A percentile compares a stretch with the other conserved stretches of the same genome.
Conservation (phyloP, 2,113 vertebrate species). For the Solea senegalensis region DNA sequence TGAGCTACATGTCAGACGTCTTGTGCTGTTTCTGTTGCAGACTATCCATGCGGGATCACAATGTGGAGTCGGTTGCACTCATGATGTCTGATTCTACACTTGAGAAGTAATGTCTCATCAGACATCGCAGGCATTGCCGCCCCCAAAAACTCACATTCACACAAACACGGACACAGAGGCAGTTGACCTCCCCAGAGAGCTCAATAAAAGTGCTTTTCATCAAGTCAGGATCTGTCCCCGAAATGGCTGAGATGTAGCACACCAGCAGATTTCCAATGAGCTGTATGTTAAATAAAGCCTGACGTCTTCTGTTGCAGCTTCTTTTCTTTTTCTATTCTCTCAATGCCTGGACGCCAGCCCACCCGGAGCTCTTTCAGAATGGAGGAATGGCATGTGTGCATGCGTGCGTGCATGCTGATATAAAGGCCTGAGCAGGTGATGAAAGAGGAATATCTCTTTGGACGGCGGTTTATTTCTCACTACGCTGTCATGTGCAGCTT, state of each 20-base stretch:
- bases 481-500: slow-evolving; percentile 22
- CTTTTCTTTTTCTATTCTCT: slow-evolving; percentile 57
- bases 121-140: slow-evolving; percentile 38
- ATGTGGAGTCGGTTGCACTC: too few relatives aligned
- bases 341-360: slow-evolving; percentile 43
- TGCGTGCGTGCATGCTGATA: slow-evolving; percentile 3
- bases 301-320: slow-evolving; percentile 64
- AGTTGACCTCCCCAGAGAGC: slow-evolving; percentile 76
- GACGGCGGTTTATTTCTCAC: slow-evolving; percentile 43
- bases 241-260: slow-evolving; percentile 70
- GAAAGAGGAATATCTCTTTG: slow-evolving; percentile 28
- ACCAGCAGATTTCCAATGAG: slow-evolving; percentile 80
- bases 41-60: neutral
- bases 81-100: slow-evolving; percentile 21
- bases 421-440: slow-evolving; percentile 36
- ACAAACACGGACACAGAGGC: slow-evolving; percentile 48
- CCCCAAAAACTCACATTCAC: slow-evolving; percentile 36
- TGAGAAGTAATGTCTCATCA: slow-evolving; percentile 64
- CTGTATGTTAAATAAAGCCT: slow-evolving; percentile 75
- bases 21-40: neutral
- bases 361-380: slow-evolving; percentile 53
- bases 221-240: slow-evolving; percentile 71
- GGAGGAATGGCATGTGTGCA: slow-evolving; percentile 15
- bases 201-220: slow-evolving; percentile 80
- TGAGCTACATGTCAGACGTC: neutral